Conservation (phyloP, 2,797 vertebrate genomes). For the Eulemur albifrons region DNA sequence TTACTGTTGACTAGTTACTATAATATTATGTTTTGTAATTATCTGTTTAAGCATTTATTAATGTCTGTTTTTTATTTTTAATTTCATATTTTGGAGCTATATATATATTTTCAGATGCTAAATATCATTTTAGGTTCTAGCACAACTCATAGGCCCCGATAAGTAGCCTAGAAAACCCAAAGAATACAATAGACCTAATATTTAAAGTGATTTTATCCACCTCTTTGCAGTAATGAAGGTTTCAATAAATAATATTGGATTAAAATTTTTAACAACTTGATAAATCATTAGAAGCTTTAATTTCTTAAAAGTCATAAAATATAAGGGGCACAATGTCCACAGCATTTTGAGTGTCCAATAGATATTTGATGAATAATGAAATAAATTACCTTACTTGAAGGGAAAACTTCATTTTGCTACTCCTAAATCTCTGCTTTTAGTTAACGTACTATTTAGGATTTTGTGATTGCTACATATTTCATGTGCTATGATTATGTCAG, state of each 20-base stretch:
- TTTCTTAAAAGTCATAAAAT: neutral
- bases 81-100: neutral
- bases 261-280: neutral
- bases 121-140: neutral
- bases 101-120: neutral
- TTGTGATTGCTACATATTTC: no score
- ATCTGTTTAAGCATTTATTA: neutral
- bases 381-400: neutral
- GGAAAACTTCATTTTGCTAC: neutral
- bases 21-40: neutral
- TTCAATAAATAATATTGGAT: neutral
- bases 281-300: neutral
- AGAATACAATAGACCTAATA: neutral
- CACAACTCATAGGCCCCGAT: neutral
- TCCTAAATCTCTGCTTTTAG: neutral
- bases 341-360: neutral
- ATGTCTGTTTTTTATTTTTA: neutral
- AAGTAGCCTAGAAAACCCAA: neutral
- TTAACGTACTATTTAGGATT: no score
- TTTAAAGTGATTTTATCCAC: neutral
- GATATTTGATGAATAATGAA: neutral
- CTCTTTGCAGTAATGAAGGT: neutral
- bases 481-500: neutral
- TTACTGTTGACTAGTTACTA: neutral
- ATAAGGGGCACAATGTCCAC: neutral